Evolutionary conservation across 2,797 vertebrate genomes (phyloP), one percentile per base, ranked within the genome.

Genomic region (Acrossocheilus wenchowensis): DNA sequence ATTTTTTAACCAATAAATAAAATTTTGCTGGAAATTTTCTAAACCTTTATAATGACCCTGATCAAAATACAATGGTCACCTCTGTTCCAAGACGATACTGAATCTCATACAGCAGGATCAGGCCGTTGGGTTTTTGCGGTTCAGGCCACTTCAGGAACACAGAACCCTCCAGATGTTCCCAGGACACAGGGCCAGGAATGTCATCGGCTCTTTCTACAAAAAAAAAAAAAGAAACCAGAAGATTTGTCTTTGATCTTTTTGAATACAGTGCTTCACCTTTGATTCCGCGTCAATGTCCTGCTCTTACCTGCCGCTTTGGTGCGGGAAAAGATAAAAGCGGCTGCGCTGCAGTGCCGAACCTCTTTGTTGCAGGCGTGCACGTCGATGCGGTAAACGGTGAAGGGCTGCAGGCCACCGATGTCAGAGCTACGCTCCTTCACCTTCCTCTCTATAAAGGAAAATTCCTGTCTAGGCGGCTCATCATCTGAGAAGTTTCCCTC

Each of bases 91-190:
- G 96, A 45, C 96, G 96, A 0, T 96, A 98, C 88, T 98, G 97
- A 91, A 99, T 97, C 92, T 99, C 98, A 48, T 99, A 99, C 96
- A 98, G 98, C 19, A 99, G 94, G 85, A 98, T 97, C 86, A 99
- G 94, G 23, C 98, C 98, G 1, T 99, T 99, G 66, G 98, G 98
- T 64, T 91, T 96, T 50, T 89, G 73, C 0, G 98, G 98, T 85
- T 97, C 96, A 0, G 95, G 88, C 98, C 98, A 99, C 90, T 95
- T 97, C 87, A 99, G 92, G 81, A 96, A 96, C 88, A 98, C 95
- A 0, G 95, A 95, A 86, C 97, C 96, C 64, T 98, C 96, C 0
- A 93, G 89, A 64, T 93, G 92, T 87, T 98, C 98, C 96, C 96
- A 97, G 5, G 91, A 95, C 82, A 99, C 96, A 0, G 88, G 88